A percentile compares a stretch with the other conserved stretches of the same genome.
These are phyloP conservation scores for Choreutis nemorana DNA, from an alignment of 2,888 invertebrate species.

Conservation along the genomic window DNA sequence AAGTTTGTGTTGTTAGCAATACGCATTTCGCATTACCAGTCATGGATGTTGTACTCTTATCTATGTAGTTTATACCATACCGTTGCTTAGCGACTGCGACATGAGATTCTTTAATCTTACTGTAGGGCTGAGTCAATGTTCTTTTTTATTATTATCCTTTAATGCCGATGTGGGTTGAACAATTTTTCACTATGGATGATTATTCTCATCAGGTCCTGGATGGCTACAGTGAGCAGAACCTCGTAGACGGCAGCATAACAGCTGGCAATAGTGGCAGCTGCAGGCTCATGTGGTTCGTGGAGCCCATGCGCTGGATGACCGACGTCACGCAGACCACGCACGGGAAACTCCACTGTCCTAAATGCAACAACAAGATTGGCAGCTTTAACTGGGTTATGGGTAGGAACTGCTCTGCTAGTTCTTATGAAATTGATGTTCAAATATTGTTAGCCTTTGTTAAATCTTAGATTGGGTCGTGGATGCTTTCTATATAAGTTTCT, in stretches of 20 bases:
- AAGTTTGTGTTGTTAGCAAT: too few relatives aligned
- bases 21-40: too few relatives aligned
- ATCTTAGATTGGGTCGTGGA: too few relatives aligned
- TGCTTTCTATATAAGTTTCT: too few relatives aligned
- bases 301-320: constrained; percentile 91
- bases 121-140: too few relatives aligned
- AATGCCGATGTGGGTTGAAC: background rate
- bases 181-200: background rate
- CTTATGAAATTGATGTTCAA: too few relatives aligned
- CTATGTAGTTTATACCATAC: too few relatives aligned
- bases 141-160: background rate
- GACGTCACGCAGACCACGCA: constrained; percentile 73
- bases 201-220: constrained; percentile 31
- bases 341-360: constrained; percentile 87
- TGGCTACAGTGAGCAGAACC: constrained; percentile 38
- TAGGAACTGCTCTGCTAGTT: too few relatives aligned
- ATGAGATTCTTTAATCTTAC: too few relatives aligned
- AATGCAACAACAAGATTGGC: constrained; percentile 85
- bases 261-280: constrained; percentile 59
- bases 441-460: too few relatives aligned
- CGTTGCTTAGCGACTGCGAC: too few relatives aligned
- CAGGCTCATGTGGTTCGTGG: constrained; percentile 82
- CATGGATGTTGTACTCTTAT: too few relatives aligned
- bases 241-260: constrained; percentile 36
- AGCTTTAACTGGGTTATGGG: constrained; percentile 92